A percentile compares a stretch with the other conserved stretches of the same genome.
Conservation (phyloP, 2,797 vertebrate genomes). For the Tarsius wallacei region DNA sequence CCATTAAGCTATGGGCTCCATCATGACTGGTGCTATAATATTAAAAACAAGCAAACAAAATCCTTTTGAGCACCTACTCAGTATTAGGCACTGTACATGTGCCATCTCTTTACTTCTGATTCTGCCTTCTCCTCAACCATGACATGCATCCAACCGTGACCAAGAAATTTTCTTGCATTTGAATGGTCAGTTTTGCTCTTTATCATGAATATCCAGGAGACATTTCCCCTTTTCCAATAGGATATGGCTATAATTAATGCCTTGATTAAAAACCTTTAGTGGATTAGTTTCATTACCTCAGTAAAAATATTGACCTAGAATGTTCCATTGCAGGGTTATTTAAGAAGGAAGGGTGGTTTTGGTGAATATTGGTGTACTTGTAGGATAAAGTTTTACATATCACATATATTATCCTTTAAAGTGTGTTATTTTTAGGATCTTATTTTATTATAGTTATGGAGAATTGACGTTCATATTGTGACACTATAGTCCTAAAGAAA, state of each 20-base stretch:
- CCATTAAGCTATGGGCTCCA: background rate
- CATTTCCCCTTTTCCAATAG: background rate
- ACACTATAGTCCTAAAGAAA: background rate
- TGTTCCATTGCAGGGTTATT: background rate
- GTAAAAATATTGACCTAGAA: background rate
- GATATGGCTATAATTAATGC: background rate
- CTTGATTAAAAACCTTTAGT: background rate
- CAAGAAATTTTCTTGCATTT: background rate
- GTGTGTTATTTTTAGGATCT: background rate
- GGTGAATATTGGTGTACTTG: background rate
- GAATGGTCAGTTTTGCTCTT: background rate
- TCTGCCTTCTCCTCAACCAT: background rate
- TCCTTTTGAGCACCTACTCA: background rate
- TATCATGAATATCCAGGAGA: background rate
- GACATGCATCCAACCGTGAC: background rate
- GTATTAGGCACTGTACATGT: too few relatives aligned
- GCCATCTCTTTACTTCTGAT: too few relatives aligned
- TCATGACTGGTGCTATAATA: background rate
- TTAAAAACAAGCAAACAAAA: background rate
- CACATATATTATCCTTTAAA: background rate
- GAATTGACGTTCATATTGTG: background rate
- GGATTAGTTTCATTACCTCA: background rate
- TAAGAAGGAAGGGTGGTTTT: background rate
- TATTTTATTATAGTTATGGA: conserved; percentile 10
- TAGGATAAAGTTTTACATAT: background rate